Evolutionary conservation across 2,888 invertebrate species (phyloP).

Genomic region (Stenodema calcarata): DNA sequence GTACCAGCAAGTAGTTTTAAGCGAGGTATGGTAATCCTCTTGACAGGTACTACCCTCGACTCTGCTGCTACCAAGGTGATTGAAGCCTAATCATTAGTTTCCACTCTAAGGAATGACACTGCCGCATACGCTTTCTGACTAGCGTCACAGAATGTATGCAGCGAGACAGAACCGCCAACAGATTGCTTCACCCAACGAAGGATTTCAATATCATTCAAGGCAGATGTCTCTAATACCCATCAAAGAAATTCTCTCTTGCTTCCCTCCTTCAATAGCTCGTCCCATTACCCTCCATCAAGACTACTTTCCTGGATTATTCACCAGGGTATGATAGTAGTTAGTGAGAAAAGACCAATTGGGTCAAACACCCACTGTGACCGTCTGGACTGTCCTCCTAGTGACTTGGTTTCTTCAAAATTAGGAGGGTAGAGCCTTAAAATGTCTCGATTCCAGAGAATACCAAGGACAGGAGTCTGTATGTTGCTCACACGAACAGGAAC

Average conservation of each 20-base stretch:
- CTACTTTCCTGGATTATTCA: slow-evolving; percentile 40
- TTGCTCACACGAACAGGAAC: not conserved
- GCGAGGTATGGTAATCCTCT: slow-evolving; percentile 52
- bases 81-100: not conserved
- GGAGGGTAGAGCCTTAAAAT: not conserved
- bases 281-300: slow-evolving; percentile 51
- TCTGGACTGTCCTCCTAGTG: not conserved
- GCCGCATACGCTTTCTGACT: slow-evolving; percentile 39
- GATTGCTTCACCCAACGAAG: slow-evolving; percentile 46
- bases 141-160: too few relatives aligned
- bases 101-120: slow-evolving; percentile 39
- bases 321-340: slow-evolving; percentile 54
- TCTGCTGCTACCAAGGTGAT: slow-evolving; percentile 50
- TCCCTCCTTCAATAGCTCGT: slow-evolving; percentile 47
- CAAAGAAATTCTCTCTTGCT: not conserved
- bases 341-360: too few relatives aligned
- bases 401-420: not conserved
- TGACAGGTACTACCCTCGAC: slow-evolving; percentile 54
- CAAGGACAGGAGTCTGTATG: not conserved
- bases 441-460: slow-evolving; percentile 27
- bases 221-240: slow-evolving; percentile 52
- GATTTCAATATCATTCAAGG: too few relatives aligned
- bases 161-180: not conserved
- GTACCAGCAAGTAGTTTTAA: slow-evolving; percentile 55
- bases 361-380: slow-evolving; percentile 55